These are phyloP conservation scores for Pempheris klunzingeri DNA, from an alignment of 2,797 vertebrate species.

Conservation along the genomic window DNA sequence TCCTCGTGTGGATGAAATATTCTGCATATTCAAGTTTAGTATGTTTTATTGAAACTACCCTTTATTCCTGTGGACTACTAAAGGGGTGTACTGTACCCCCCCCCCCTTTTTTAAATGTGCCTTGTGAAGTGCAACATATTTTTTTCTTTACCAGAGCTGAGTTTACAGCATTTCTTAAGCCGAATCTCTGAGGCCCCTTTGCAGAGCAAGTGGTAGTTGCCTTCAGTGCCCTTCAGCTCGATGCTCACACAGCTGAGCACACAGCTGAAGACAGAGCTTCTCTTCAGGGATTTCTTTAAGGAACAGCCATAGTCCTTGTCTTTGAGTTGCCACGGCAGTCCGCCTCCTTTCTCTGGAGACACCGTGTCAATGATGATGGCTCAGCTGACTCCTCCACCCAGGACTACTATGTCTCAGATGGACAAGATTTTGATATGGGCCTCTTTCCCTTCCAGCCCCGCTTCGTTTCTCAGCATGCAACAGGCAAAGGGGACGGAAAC, in stretches of 20 bases:
- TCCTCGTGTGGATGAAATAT: neutral
- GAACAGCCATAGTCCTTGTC: constrained; percentile 36
- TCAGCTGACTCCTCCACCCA: constrained; percentile 16
- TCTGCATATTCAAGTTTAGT: neutral
- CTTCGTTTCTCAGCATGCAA: constrained; percentile 22
- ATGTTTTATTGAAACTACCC: neutral
- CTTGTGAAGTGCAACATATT: neutral
- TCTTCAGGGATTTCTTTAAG: constrained; percentile 44
- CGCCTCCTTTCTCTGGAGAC: constrained; percentile 40
- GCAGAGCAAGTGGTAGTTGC: constrained; percentile 28
- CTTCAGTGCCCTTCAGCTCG: constrained; percentile 44
- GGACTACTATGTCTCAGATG: constrained; percentile 1
- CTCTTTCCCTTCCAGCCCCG: neutral
- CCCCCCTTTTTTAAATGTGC: too few relatives aligned
- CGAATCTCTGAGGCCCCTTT: constrained; percentile 40
- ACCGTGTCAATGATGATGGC: constrained; percentile 28
- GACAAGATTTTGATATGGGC: constrained; percentile 3
- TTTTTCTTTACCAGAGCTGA: constrained; percentile 14
- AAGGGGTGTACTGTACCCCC: too few relatives aligned
- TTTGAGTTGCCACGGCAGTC: constrained; percentile 43
- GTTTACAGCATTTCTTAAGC: constrained; percentile 20
- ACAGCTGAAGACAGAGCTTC: constrained; percentile 38
- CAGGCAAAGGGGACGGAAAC: constrained; percentile 17
- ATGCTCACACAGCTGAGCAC: constrained; percentile 40
- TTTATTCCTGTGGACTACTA: neutral